Evolutionary conservation across 2,888 invertebrate species (phyloP), one percentile per base, ranked within the genome.

Genomic region (Tupiocoris notatus): DNA sequence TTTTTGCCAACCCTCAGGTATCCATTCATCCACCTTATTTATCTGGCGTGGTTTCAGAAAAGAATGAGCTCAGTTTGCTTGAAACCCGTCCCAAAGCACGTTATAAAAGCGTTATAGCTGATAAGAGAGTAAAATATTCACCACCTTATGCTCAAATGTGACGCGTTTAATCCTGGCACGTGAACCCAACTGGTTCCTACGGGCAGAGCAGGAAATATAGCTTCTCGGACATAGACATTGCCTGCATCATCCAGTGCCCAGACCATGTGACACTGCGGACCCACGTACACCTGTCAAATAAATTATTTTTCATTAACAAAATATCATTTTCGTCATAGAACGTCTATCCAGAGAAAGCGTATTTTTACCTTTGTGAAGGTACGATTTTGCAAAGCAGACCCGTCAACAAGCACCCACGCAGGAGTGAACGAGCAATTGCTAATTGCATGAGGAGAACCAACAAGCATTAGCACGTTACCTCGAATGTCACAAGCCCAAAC

Each of bases 161-260:
- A 81, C 18, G 86, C 86, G 57, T 83, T 82, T 16, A 85, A 83
- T 12, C 86, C 87, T 79, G 85, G 83, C 0, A 87, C 85, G 78
- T 83, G 82, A n/a, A 85, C 82, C 87, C 87, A 87, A 39, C 83
- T 83, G 25, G 83, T 83, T n/a, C 87, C 87, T 68, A 87, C 83
- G 1, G 85, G 86, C 81, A 85, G 83, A 62, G 84, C 83, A 18
- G 84, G 84, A 75, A 84, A 85, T 18, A 87, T 84, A 1, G 85
- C 86, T 79, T 84, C 83, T 77, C 87, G 81, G 0, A 85, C 86
- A 80, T 86, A 87, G 2, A 86, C 83, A 79, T 84, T 84, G 20
- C 83, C 81, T 54, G 83, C 82, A 65, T 83, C 84, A 81, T 87
- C 87, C 24, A 87, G 80, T 0, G 86, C 87, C 87, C 87, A 87